Evolutionary conservation across 1,140 invertebrate genomes (phyloP), one percentile per base, ranked within the genome.

Genomic region (Anastatus disparis): DNA sequence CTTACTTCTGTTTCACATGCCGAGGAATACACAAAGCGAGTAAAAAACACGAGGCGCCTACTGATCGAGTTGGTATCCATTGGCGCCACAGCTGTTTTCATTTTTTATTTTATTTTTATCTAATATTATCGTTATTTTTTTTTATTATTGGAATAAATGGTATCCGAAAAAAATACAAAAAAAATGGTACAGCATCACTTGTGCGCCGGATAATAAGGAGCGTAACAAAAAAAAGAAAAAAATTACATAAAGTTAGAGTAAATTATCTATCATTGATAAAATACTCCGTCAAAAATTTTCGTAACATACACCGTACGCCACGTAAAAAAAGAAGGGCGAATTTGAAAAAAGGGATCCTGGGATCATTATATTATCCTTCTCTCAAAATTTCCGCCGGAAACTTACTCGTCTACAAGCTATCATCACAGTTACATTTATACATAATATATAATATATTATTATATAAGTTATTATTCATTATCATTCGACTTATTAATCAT

Each of bases 381-480:
- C 24, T 68, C 50, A 63, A 58, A 7, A 70, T 59, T 65, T 73
- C 52, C 55, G 55, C 46, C 44, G 46, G 26, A 76, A 84, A 83
- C 77, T 85, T 81, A 83, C 70, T 77, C 67, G 72, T 75, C 77
- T 84, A 83, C 78, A 77, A 66, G 64, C 81, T 84, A 85, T 81
- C 79, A 85, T 85, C 84, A 85, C 84, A 85, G 84, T 84, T 85
- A 85, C 78, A 84, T 78, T 81, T 76, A 82, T 78, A 77, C 79
- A 72, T 72, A 71, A 59, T 71, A 67, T 72, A 72, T 71, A 66
- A 71, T 71, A 64, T 70, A 63, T 64, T 40, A 65, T 75, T 64
- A 77, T 73, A 75, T 77, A 74, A 78, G 75, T 75, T 77, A 76
- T 74, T 76, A 75, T 48, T 76, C 65, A 71, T 64, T 61, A 20